Conservation (phyloP, 2,888 invertebrate genomes). For the Alloscopus bannaensis region DNA sequence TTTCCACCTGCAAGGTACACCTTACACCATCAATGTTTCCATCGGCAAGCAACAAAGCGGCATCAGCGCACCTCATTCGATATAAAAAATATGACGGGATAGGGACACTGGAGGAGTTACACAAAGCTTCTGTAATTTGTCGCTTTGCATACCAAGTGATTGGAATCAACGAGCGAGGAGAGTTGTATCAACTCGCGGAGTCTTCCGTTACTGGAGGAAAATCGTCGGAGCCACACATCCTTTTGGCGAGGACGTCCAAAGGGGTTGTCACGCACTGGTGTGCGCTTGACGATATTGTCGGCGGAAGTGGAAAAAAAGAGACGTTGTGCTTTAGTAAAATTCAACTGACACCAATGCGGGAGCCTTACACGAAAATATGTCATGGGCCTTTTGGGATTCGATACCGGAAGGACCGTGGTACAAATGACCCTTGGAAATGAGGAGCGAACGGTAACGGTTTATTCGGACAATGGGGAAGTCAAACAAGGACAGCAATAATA, state of each 20-base stretch:
- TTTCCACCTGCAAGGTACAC: background rate
- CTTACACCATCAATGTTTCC: no score
- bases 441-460: background rate
- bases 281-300: constrained; percentile 18
- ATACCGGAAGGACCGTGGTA: background rate
- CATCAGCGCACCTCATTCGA: no score
- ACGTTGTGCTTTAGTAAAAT: background rate
- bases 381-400: background rate
- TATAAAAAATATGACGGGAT: no score
- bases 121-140: constrained; percentile 16
- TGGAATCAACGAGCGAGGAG: constrained; percentile 22
- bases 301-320: background rate
- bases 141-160: constrained; percentile 21
- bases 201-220: background rate
- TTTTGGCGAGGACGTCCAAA: constrained; percentile 9
- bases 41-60: no score
- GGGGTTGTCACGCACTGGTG: constrained; percentile 30
- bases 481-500: no score
- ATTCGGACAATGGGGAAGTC: no score
- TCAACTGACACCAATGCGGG: background rate
- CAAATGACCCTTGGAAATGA: background rate
- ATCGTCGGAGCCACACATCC: background rate
- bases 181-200: background rate
- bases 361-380: background rate
- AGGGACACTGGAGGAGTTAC: constrained; percentile 33